These are phyloP conservation scores for Clinocottus analis DNA, from an alignment of 2,113 vertebrate species.

Conservation along the genomic window DNA sequence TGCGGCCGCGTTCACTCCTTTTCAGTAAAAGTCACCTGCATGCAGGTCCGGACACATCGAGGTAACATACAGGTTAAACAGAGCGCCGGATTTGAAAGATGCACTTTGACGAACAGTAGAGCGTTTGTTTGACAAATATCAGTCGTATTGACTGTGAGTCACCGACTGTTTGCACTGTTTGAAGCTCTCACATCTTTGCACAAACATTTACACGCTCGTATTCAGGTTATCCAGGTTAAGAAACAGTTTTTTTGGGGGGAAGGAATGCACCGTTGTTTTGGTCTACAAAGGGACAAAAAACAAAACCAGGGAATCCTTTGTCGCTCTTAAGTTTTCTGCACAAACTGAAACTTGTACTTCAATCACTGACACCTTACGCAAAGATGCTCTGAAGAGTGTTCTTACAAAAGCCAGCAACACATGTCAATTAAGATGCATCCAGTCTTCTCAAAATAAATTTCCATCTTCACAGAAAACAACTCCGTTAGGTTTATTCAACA, in stretches of 20 bases:
- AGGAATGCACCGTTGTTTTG: too few species aligned
- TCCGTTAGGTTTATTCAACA: too few species aligned
- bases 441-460: too few species aligned
- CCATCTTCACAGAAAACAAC: too few species aligned
- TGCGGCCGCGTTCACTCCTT: neutral
- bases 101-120: slow-evolving; percentile 3
- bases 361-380: neutral
- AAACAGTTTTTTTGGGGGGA: too few species aligned
- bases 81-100: slow-evolving; percentile 20
- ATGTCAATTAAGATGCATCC: too few species aligned
- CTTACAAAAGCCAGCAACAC: too few species aligned
- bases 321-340: neutral
- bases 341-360: neutral
- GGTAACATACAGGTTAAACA: slow-evolving; percentile 34
- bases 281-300: neutral
- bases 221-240: too few species aligned
- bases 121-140: neutral
- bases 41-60: slow-evolving; percentile 56
- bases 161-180: neutral
- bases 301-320: neutral
- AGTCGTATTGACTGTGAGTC: neutral
- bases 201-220: neutral
- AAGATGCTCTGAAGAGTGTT: too few species aligned
- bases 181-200: slow-evolving; percentile 5
- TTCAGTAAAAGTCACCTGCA: slow-evolving; percentile 39